Percentiles rank a stretch among this genome's conserved stretches.
phyloP scores from a whole-genome alignment of 2,113 vertebrate genomes.

The Diadophis punctatus region DNA sequence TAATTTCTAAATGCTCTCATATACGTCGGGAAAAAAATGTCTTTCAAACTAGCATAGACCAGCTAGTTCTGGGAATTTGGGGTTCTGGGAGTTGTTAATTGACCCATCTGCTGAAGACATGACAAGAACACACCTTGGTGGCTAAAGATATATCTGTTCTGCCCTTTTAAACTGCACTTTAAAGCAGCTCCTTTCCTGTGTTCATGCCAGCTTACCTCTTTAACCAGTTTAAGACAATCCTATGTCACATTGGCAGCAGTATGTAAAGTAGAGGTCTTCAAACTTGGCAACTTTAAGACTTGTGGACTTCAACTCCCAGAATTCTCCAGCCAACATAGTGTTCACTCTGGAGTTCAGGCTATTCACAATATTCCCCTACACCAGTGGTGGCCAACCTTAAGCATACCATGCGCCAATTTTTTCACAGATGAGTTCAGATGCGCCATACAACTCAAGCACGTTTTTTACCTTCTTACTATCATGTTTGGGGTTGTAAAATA shows the following conservation, averaged over 20 bases:
- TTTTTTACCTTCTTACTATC: too few relatives aligned
- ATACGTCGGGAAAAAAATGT: constrained; percentile 57
- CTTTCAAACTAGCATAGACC: constrained; percentile 59
- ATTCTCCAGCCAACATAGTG: too few relatives aligned
- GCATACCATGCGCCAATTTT: too few relatives aligned
- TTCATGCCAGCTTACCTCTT: background rate
- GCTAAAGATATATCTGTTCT: background rate
- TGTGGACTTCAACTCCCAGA: too few relatives aligned
- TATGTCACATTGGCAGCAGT: background rate
- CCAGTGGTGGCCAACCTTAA: too few relatives aligned
- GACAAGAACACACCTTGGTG: background rate
- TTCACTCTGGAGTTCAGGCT: background rate
- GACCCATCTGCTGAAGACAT: background rate
- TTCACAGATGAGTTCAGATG: too few relatives aligned
- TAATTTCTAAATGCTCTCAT: constrained; percentile 54
- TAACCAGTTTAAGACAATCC: background rate
- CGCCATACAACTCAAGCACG: too few relatives aligned
- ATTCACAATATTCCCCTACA: background rate
- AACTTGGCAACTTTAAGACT: too few relatives aligned
- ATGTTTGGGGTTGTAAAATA: too few relatives aligned
- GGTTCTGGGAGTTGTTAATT: background rate
- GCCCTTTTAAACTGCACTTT: background rate
- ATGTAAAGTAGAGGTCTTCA: background rate
- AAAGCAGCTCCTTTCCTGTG: background rate
- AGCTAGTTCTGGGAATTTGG: background rate